phyloP scores from a whole-genome alignment of 2,888 invertebrate genomes.

The Aleiodes alternator region DNA sequence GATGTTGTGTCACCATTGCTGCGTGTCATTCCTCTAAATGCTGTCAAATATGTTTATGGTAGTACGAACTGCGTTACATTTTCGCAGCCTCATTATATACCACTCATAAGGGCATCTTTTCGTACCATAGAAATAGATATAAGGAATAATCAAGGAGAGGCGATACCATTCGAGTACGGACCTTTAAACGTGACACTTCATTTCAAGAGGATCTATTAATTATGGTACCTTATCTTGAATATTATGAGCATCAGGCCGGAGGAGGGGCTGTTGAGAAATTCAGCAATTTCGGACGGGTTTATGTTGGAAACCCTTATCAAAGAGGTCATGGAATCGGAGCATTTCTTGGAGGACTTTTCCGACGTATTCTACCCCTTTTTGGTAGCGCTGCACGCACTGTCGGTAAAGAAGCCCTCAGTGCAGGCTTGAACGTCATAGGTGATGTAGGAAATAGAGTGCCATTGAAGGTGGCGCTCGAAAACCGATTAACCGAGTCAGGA shows the following conservation, averaged over 20 bases:
- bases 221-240: background rate
- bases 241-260: background rate
- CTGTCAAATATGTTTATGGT: too few species aligned
- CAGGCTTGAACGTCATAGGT: too few species aligned
- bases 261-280: background rate
- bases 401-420: too few species aligned
- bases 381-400: too few species aligned
- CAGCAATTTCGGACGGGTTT: background rate
- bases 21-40: too few species aligned
- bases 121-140: too few species aligned
- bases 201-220: background rate
- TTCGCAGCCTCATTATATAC: too few species aligned
- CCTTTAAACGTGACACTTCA: conserved; percentile 18
- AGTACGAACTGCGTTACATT: too few species aligned
- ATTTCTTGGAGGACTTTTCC: too few species aligned
- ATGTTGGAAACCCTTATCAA: background rate
- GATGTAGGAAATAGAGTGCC: background rate
- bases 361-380: too few species aligned
- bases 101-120: too few species aligned
- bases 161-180: conserved; percentile 12
- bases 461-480: background rate
- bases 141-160: background rate
- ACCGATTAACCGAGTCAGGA: background rate
- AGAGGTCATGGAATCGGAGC: background rate
- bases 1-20: too few species aligned